These are phyloP conservation scores for Myotis planiceps DNA, from an alignment of 2,797 vertebrate genomes.

Conservation along the genomic window DNA sequence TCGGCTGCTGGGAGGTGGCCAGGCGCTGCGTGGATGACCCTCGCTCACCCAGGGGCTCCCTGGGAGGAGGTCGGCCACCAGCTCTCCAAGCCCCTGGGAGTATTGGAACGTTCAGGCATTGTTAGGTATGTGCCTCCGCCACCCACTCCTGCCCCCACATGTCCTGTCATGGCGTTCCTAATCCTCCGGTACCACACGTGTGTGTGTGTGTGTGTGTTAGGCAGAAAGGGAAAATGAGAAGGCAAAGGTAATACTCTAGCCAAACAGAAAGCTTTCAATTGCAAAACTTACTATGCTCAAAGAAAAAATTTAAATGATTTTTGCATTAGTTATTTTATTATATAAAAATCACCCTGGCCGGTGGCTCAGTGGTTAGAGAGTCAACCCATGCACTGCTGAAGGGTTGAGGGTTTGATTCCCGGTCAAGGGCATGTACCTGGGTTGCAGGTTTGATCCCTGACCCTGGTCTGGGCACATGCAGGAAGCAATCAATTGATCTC, in stretches of 20 bases:
- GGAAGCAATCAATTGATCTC: too few species aligned
- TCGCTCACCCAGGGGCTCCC: neutral
- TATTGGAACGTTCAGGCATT: neutral
- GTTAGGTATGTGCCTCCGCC: neutral
- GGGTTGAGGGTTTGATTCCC: too few species aligned
- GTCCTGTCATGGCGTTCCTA: neutral
- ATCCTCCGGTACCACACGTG: too few species aligned
- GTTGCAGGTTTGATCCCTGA: too few species aligned
- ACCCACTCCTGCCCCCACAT: neutral
- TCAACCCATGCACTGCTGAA: too few species aligned
- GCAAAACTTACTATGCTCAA: neutral
- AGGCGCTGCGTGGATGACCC: neutral
- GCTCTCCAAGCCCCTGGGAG: neutral
- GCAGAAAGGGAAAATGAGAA: neutral
- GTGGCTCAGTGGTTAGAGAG: too few species aligned
- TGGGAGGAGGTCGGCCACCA: neutral
- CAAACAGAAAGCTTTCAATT: neutral
- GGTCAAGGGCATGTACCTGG: too few species aligned
- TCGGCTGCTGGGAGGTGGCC: conserved; percentile 32
- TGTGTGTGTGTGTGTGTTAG: too few species aligned
- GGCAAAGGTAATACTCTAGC: neutral
- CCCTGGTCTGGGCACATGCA: too few species aligned
- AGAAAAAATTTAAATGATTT: neutral
- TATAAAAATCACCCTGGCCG: neutral
- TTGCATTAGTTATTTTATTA: neutral